Percentiles rank a stretch among this genome's conserved stretches.
Conservation (phyloP, 2,797 vertebrate species). For the Diglossa cyanea region DNA sequence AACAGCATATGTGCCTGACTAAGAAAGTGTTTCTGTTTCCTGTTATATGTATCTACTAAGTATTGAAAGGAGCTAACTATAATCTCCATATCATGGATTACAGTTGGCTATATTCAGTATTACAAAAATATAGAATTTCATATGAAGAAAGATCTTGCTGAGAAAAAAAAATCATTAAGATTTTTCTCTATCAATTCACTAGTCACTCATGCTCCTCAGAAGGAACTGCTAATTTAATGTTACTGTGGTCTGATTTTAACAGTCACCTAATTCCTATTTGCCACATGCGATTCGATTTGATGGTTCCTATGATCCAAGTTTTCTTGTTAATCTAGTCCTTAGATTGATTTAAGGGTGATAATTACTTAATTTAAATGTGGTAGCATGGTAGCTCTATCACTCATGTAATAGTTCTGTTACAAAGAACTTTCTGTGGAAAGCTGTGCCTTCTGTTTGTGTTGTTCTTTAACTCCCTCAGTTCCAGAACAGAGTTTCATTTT, state of each 20-base stretch:
- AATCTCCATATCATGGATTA: not conserved
- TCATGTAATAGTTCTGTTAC: not conserved
- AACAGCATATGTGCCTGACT: not conserved
- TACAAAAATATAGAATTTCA: not conserved
- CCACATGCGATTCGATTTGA: not conserved
- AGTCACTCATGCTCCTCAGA: not conserved
- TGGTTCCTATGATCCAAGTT: not conserved
- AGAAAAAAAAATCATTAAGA: not conserved
- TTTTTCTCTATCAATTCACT: not conserved
- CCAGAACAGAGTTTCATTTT: not conserved
- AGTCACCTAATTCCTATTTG: not conserved
- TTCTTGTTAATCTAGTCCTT: not conserved
- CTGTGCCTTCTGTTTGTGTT: not conserved
- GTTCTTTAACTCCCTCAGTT: not conserved
- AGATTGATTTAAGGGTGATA: not conserved
- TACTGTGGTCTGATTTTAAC: not conserved
- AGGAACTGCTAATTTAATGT: not conserved
- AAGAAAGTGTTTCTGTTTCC: not conserved
- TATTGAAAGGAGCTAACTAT: not conserved
- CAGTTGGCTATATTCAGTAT: not conserved
- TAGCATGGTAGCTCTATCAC: not conserved
- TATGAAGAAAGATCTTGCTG: not conserved
- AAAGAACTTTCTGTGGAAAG: not conserved
- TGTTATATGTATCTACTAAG: not conserved
- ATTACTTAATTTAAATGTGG: not conserved